Conservation (phyloP, 2,888 invertebrate genomes). For the Himalopsyche japonica region DNA sequence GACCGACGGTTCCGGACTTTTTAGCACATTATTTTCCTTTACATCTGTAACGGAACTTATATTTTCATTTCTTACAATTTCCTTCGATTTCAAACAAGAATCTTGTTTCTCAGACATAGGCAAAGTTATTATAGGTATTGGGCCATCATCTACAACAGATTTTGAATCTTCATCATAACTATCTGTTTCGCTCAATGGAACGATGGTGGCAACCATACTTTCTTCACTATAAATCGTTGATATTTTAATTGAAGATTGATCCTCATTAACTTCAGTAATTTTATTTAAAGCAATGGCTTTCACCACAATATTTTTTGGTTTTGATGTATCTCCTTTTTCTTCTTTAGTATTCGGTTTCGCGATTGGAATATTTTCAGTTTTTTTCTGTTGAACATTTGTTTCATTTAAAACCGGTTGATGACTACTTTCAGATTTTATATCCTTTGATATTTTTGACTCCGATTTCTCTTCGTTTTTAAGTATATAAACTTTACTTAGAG, state of each 20-base stretch:
- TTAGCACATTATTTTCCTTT: constrained; percentile 6
- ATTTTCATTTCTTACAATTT: not conserved
- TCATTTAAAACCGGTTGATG: not conserved
- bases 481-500: not conserved
- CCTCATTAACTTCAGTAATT: not conserved
- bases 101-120: not conserved
- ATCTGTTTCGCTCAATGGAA: not conserved
- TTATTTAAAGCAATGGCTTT: not conserved
- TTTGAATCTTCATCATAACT: not conserved
- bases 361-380: not conserved
- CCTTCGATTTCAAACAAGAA: not conserved
- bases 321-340: not conserved
- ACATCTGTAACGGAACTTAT: constrained; percentile 9
- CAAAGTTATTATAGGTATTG: not conserved
- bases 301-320: not conserved
- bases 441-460: not conserved
- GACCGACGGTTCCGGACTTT: not conserved
- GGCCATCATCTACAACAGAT: not conserved
- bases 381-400: not conserved
- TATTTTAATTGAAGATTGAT: not conserved
- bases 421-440: not conserved
- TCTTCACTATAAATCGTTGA: not conserved
- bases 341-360: not conserved
- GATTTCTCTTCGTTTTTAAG: not conserved
- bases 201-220: not conserved